These are phyloP conservation scores for Dallia pectoralis DNA, from an alignment of 2,797 vertebrate genomes.

Conservation along the genomic window DNA sequence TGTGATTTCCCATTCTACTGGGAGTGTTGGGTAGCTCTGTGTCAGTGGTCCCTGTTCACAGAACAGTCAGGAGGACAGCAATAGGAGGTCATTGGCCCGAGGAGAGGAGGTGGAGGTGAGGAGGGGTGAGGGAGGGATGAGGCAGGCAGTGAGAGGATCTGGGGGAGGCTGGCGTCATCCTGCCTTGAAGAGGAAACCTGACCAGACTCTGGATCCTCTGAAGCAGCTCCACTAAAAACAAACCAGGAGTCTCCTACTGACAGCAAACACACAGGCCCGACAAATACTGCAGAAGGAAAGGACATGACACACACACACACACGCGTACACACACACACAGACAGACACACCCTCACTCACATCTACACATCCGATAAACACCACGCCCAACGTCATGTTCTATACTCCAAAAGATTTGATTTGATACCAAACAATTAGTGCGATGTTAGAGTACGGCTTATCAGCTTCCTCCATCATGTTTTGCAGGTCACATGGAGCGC, in stretches of 20 bases:
- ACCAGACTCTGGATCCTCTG: constrained; percentile 68
- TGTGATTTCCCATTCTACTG: neutral
- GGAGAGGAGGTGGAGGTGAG: constrained; percentile 9
- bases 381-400: neutral
- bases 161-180: constrained; percentile 67
- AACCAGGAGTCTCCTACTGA: constrained; percentile 72
- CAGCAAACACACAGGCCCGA: constrained; percentile 55
- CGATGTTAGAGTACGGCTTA: too few relatives aligned
- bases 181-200: constrained; percentile 73
- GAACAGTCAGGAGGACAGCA: neutral
- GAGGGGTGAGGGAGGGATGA: constrained; percentile 19
- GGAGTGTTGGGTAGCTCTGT: constrained; percentile 26
- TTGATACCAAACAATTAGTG: too few relatives aligned
- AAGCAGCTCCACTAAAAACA: constrained; percentile 74
- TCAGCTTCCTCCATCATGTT: too few relatives aligned
- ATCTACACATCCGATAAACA: neutral
- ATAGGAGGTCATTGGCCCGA: constrained; percentile 29
- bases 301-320: constrained; percentile 31
- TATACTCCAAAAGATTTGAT: too few relatives aligned
- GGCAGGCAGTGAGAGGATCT: constrained; percentile 19
- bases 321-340: constrained; percentile 44
- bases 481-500: too few relatives aligned
- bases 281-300: constrained; percentile 31
- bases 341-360: constrained; percentile 23
- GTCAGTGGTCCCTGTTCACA: constrained; percentile 11